Evolutionary conservation across 2,797 vertebrate genomes (phyloP), one percentile per base, ranked within the genome.

Genomic region (Malurus leucopterus): DNA sequence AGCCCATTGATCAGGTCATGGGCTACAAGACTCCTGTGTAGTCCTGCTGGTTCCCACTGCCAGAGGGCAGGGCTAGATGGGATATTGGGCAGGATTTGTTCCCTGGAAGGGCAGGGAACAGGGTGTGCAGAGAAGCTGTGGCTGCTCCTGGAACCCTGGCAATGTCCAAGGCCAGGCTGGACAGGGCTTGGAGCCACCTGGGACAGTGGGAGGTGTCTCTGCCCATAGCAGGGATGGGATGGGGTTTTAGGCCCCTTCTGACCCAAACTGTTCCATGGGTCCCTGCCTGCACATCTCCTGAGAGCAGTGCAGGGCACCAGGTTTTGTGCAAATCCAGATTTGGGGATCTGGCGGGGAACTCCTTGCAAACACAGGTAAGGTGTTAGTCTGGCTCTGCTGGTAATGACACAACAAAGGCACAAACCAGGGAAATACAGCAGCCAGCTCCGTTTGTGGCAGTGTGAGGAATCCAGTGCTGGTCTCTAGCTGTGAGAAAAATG

Each of bases 1-100:
- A 2, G 5, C 29, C 62, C 0, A 0, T 50, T 49, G 24, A 20
- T 59, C 11, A 53, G 1, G 26, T 40, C 20, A 2, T 1, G 15
- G 55, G 34, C 3, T 5, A 2, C 44, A 24, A 24, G 68, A 7
- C 14, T 43, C 6, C 49, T 8, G 7, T 1, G 3, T 22, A 29
- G 38, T 87, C n/a, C 64, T 3, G 1, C 44, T 20, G 44, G 11
- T 59, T 67, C 32, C 29, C 32, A 16, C 8, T 83, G 32, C n/a
- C 15, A 24, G 32, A 24, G 24, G 19, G 8, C 53, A 38, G 26
- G 15, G 29, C 1, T 38, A 3, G 38, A 9, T 49, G 54, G 69
- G 41, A 41, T 41, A 13, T 15, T 32, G 46, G 51, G 38, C 15
- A 64, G n/a, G 9, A 78, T 26, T 58, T 67, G 1, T 51, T 58